Conservation (phyloP, 2,113 vertebrate genomes). For the Catharus minimus region DNA sequence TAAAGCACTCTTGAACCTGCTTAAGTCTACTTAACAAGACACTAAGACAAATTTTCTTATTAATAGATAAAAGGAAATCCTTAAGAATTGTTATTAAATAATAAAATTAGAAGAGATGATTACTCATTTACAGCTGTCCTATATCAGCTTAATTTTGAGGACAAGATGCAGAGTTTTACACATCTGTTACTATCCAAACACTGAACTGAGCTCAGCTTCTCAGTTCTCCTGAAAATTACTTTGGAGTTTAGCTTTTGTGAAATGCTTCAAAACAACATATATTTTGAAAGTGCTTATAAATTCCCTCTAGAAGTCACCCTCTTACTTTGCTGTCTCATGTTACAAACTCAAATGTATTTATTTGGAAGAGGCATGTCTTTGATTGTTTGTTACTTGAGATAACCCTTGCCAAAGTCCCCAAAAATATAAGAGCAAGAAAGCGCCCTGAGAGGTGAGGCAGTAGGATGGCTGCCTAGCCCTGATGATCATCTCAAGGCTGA, state of each 20-base stretch:
- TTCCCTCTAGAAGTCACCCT: neutral
- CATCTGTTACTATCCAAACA: neutral
- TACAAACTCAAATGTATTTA: neutral
- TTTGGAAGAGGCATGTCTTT: neutral
- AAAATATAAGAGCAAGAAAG: neutral
- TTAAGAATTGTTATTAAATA: neutral
- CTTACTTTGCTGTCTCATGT: neutral
- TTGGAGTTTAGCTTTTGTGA: neutral
- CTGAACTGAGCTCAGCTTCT: neutral
- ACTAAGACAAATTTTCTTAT: neutral
- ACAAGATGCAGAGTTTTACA: neutral
- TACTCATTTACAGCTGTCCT: neutral
- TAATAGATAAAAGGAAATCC: neutral
- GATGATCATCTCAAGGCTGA: neutral
- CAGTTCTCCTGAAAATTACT: neutral
- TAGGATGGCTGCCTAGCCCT: neutral
- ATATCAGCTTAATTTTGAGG: neutral
- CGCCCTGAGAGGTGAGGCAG: neutral
- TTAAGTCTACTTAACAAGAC: neutral
- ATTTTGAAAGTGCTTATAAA: neutral
- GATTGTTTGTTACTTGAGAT: fast-evolving
- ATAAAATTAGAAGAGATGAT: neutral
- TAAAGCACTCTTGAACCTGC: neutral
- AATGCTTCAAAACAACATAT: neutral
- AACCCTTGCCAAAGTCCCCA: neutral